Evolutionary conservation across 2,797 vertebrate species (phyloP).

Genomic region (Champsocephalus gunnari): DNA sequence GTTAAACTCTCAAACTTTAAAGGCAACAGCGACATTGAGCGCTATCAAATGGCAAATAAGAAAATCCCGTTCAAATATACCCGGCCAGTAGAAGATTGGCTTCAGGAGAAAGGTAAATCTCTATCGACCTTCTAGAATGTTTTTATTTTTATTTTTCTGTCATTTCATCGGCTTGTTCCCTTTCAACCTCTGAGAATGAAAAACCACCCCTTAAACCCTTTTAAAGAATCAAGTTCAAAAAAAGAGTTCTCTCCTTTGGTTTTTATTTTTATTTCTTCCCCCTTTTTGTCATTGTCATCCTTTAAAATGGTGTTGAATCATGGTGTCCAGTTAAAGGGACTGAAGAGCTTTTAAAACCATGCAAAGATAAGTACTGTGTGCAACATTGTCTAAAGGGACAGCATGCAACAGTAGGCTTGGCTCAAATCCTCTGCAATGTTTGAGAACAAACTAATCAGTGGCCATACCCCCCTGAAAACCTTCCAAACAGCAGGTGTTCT

Average conservation of each 20-base stretch:
- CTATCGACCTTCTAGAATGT: conserved; percentile 89
- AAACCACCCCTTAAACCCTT: conserved; percentile 77
- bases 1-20: conserved; percentile 96
- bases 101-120: conserved; percentile 99
- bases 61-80: conserved; percentile 99
- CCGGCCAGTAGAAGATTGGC: conserved; percentile 98
- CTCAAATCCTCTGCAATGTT: conserved; percentile 67
- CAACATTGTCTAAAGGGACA: conserved; percentile 33
- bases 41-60: conserved; percentile 99
- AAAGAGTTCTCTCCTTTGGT: conserved; percentile 39
- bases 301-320: conserved; percentile 89
- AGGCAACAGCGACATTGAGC: conserved; percentile 99
- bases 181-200: conserved; percentile 78
- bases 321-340: conserved; percentile 97
- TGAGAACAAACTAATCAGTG: conserved; percentile 71
- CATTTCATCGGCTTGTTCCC: conserved; percentile 83
- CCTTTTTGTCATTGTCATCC: conserved; percentile 84
- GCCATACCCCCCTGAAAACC: conserved; percentile 63
- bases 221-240: conserved; percentile 70
- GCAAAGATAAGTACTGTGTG: conserved; percentile 26
- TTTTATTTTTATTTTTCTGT: conserved; percentile 77
- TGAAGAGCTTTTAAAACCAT: conserved; percentile 56
- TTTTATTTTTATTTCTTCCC: conserved; percentile 37
- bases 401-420: conserved; percentile 45
- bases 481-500: conserved; percentile 66